phyloP scores from a whole-genome alignment of 2,888 invertebrate genomes.

The Brachyopa scutellaris region DNA sequence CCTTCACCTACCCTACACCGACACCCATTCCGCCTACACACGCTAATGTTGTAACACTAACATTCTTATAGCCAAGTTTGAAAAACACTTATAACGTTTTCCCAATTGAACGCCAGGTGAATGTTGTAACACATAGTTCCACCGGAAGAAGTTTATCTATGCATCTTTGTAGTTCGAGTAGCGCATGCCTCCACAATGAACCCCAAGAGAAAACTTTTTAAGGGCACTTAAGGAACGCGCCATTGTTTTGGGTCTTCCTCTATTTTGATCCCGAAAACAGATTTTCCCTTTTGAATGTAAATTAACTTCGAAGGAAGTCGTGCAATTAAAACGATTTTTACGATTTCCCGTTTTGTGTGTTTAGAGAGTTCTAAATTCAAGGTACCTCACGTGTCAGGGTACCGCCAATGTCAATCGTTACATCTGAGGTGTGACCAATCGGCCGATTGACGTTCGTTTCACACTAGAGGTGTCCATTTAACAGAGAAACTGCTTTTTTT shows the following conservation, averaged over 20 bases:
- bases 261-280: background rate
- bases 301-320: constrained; percentile 10
- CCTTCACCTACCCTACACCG: no score
- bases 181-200: background rate
- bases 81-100: background rate
- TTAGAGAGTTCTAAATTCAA: background rate
- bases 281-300: constrained; percentile 6
- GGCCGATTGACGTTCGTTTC: background rate
- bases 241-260: constrained; percentile 3
- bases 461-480: background rate
- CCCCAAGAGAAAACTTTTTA: constrained; percentile 4
- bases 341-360: background rate
- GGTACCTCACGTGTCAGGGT: no score
- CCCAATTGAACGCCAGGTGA: background rate
- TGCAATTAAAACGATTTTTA: constrained; percentile 6
- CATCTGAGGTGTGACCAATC: background rate
- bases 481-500: background rate
- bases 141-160: constrained; percentile 25
- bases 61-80: constrained; percentile 15
- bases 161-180: constrained; percentile 20
- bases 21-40: no score
- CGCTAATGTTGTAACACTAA: no score
- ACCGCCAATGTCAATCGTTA: constrained; percentile 4
- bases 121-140: no score
- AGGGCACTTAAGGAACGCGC: constrained; percentile 12